Percentiles rank a stretch among this genome's conserved stretches.
Evolutionary conservation across 1,140 invertebrate species (phyloP).

Genomic region (Drosophila ogumai): DNA sequence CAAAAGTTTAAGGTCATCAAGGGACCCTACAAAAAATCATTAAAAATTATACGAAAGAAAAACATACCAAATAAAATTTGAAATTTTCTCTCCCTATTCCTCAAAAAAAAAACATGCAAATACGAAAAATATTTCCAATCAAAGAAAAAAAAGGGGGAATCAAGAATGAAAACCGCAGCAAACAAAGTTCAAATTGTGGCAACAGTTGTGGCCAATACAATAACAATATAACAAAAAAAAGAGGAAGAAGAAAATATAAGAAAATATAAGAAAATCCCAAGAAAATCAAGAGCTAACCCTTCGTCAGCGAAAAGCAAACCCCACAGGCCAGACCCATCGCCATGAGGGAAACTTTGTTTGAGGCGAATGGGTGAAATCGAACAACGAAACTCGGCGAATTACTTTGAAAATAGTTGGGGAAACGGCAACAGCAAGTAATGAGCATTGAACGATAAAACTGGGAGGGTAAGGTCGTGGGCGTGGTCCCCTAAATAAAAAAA

Average conservation of each 20-base stretch:
- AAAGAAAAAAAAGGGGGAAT: conserved; percentile 30
- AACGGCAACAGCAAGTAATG: conserved; percentile 60
- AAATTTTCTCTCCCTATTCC: background rate
- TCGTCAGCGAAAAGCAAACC: conserved; percentile 25
- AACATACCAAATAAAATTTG: conserved; percentile 9
- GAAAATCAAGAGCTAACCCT: conserved; percentile 35
- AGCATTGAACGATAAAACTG: conserved; percentile 66
- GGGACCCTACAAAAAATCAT: conserved; percentile 23
- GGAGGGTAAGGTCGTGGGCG: conserved; percentile 28
- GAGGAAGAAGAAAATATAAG: background rate
- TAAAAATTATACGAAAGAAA: conserved; percentile 20
- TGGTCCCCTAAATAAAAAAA: conserved; percentile 26
- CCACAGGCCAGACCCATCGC: conserved; percentile 1
- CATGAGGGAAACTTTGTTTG: conserved; percentile 32
- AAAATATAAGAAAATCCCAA: conserved; percentile 29
- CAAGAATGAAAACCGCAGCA: conserved; percentile 53
- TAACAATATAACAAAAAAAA: conserved; percentile 56
- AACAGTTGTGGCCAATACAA: conserved; percentile 63
- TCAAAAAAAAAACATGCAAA: conserved; percentile 28
- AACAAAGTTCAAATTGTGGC: conserved; percentile 68
- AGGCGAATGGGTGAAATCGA: conserved; percentile 50
- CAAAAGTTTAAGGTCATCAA: conserved; percentile 41
- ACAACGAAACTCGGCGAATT: conserved; percentile 71
- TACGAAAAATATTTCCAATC: conserved; percentile 45
- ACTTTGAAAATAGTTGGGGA: conserved; percentile 67